A percentile compares a stretch with the other conserved stretches of the same genome.
Evolutionary conservation across 2,888 invertebrate genomes (phyloP).

Genomic region (Drosophila rubida): DNA sequence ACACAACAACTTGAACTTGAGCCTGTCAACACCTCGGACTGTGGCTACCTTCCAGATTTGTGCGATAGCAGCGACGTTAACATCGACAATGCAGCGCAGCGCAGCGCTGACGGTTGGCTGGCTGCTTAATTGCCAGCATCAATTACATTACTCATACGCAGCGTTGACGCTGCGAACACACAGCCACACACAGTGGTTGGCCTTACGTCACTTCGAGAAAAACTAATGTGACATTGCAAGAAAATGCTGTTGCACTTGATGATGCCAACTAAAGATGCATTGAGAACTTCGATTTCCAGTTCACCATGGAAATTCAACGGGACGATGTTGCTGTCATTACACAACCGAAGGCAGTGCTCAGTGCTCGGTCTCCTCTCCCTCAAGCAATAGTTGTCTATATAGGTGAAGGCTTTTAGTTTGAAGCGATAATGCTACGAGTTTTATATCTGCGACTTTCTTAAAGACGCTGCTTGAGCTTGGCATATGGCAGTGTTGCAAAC

Average conservation of each 20-base stretch:
- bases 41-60: slow-evolving; percentile 31
- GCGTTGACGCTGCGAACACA: slow-evolving; percentile 34
- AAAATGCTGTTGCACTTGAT: slow-evolving; percentile 84
- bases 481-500: slow-evolving; percentile 35
- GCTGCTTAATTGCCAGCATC: slow-evolving; percentile 67
- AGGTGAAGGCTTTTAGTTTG: neutral
- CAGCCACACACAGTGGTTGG: slow-evolving; percentile 39
- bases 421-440: too few relatives aligned
- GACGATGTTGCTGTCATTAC: slow-evolving; percentile 40
- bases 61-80: slow-evolving; percentile 35
- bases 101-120: neutral
- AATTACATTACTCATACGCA: slow-evolving; percentile 76
- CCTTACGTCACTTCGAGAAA: slow-evolving; percentile 65
- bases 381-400: neutral
- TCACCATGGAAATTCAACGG: slow-evolving; percentile 66
- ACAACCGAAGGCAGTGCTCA: neutral
- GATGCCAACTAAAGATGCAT: slow-evolving; percentile 77
- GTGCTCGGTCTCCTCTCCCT: neutral
- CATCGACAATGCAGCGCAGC: slow-evolving; percentile 21
- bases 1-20: slow-evolving; percentile 59
- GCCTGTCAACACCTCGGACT: slow-evolving; percentile 68
- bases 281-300: slow-evolving; percentile 54
- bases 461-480: neutral
- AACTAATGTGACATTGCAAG: slow-evolving; percentile 80
- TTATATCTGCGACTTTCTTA: slow-evolving; percentile 3